phyloP scores from a whole-genome alignment of 1,140 invertebrate species.

The Diabrotica undecimpunctata region DNA sequence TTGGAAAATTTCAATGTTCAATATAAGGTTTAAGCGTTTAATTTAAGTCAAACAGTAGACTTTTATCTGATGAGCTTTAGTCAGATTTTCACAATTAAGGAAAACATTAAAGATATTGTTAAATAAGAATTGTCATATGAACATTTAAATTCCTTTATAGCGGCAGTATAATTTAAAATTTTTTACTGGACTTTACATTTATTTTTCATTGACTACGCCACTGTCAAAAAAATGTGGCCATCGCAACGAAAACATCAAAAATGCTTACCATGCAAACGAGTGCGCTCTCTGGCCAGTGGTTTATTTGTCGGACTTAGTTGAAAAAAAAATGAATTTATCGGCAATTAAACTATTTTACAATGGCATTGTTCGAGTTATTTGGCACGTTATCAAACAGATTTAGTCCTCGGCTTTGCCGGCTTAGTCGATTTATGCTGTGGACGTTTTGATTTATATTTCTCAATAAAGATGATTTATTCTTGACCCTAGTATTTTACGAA shows the following conservation, averaged over 20 bases:
- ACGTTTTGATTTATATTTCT: conserved; percentile 4
- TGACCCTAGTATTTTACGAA: not conserved
- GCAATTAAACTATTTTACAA: conserved; percentile 18
- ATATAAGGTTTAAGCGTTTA: no score
- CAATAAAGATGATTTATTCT: not conserved
- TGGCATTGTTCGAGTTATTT: conserved; percentile 14
- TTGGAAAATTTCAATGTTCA: no score
- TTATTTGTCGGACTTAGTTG: not conserved
- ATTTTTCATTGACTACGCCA: no score
- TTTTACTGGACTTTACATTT: no score
- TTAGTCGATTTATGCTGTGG: conserved; percentile 1
- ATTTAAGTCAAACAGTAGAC: no score
- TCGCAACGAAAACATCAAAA: not conserved
- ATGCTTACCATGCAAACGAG: conserved; percentile 12
- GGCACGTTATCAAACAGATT: conserved; percentile 15
- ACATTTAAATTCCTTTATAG: no score
- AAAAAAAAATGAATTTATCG: conserved; percentile 17
- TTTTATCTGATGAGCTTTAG: no score
- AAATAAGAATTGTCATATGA: no score
- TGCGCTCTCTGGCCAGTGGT: not conserved
- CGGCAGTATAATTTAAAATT: no score
- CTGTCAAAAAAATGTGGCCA: no score
- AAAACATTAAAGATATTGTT: no score
- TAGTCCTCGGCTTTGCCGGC: not conserved
- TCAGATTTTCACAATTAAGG: no score